Conservation (phyloP, 2,797 vertebrate species). For the Enteromius thamalakanensis region DNA sequence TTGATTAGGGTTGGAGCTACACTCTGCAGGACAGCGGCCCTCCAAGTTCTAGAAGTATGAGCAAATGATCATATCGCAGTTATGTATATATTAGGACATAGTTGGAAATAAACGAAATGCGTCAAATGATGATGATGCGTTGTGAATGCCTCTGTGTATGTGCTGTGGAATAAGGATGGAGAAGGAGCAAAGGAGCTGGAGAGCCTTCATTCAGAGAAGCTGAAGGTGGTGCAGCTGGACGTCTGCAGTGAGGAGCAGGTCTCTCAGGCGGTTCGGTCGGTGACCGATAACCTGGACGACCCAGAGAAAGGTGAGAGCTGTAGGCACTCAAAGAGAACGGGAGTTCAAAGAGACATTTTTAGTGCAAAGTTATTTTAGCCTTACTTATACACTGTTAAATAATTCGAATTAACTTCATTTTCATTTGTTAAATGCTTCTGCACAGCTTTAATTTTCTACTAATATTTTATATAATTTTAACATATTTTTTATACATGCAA, state of each 20-base stretch:
- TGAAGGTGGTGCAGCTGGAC: conserved; percentile 88
- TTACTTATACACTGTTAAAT: not conserved
- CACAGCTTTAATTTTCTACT: too few species aligned
- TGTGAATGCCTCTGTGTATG: not conserved
- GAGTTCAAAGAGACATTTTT: not conserved
- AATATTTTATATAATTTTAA: too few species aligned
- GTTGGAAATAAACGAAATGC: not conserved
- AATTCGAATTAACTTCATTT: too few species aligned
- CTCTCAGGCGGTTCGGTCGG: conserved; percentile 72
- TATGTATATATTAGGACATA: not conserved
- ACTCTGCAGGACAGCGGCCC: too few species aligned
- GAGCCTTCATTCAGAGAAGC: conserved; percentile 78
- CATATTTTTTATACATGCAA: too few species aligned
- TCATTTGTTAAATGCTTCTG: too few species aligned
- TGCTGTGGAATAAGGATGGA: conserved; percentile 76
- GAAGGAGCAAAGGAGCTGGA: conserved; percentile 81
- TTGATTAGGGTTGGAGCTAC: too few species aligned
- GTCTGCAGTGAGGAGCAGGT: conserved; percentile 88
- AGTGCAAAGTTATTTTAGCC: not conserved
- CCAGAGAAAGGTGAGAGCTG: conserved; percentile 73
- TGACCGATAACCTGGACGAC: conserved; percentile 76
- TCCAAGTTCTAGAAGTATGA: not conserved
- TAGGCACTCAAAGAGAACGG: not conserved
- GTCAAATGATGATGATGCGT: too few species aligned
- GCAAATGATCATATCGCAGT: too few species aligned